Conservation (phyloP, 2,888 invertebrate species). For the Cheilosia soror region DNA sequence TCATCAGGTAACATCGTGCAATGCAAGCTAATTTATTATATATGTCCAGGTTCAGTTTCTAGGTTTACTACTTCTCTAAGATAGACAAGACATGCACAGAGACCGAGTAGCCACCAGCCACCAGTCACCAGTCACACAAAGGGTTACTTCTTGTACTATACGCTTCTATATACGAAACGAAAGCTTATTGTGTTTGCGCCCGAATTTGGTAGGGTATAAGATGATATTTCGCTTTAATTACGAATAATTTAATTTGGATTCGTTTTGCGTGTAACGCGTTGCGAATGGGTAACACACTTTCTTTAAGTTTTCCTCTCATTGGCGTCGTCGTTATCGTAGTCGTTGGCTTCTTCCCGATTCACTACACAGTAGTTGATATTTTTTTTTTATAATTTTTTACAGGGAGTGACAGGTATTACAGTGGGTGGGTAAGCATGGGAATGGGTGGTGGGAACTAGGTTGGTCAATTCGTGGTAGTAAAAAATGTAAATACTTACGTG, state of each 20-base stretch:
- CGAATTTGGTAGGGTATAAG: constrained; percentile 34
- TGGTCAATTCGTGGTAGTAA: constrained; percentile 68
- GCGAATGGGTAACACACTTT: constrained; percentile 69
- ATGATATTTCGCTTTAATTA: constrained; percentile 57
- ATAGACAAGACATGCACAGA: constrained; percentile 12
- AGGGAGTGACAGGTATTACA: constrained; percentile 7
- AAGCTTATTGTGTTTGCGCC: constrained; percentile 41
- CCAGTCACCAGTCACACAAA: not conserved
- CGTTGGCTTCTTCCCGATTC: constrained; percentile 1
- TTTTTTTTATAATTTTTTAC: constrained; percentile 2
- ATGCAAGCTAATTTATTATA: constrained; percentile 76
- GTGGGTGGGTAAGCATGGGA: constrained; percentile 35
- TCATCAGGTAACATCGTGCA: constrained; percentile 76
- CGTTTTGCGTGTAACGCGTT: constrained; percentile 57
- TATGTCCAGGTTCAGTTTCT: constrained; percentile 62
- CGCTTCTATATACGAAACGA: not conserved
- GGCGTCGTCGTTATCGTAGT: not conserved
- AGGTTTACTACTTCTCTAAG: constrained; percentile 57
- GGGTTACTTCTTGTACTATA: constrained; percentile 18
- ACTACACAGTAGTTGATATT: constrained; percentile 7
- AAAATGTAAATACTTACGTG: constrained; percentile 90
- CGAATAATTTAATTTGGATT: constrained; percentile 63
- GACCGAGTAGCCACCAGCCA: not conserved
- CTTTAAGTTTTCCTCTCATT: constrained; percentile 52
- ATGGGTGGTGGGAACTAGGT: constrained; percentile 69